These are phyloP conservation scores for Etheostoma cragini DNA, from an alignment of 2,113 vertebrate genomes.

Conservation along the genomic window DNA sequence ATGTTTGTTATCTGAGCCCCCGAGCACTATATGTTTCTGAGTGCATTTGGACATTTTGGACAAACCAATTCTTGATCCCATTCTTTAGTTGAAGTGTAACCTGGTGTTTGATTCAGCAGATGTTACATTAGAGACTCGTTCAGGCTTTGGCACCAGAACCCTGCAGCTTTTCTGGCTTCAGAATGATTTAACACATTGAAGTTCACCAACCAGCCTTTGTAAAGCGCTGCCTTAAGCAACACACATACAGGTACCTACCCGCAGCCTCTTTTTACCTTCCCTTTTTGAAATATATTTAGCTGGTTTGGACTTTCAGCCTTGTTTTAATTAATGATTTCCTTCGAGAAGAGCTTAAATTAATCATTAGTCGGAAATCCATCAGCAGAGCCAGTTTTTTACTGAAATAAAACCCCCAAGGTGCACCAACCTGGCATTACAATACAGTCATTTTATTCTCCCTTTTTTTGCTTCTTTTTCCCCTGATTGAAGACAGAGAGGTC, in stretches of 20 bases:
- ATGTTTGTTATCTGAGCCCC: background rate
- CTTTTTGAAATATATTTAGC: slow-evolving; percentile 14
- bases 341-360: slow-evolving; percentile 62
- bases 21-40: background rate
- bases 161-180: slow-evolving; percentile 24
- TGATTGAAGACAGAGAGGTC: slow-evolving; percentile 63
- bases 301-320: slow-evolving; percentile 57
- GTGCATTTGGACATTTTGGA: background rate
- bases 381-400: slow-evolving; percentile 56
- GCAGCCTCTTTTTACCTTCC: slow-evolving; percentile 1
- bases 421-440: slow-evolving; percentile 68
- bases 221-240: slow-evolving; percentile 23
- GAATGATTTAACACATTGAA: slow-evolving; percentile 33
- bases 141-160: slow-evolving; percentile 19
- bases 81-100: background rate
- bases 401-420: slow-evolving; percentile 49
- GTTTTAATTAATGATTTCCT: slow-evolving; percentile 66
- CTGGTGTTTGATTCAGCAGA: slow-evolving; percentile 25
- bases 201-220: slow-evolving; percentile 38
- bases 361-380: slow-evolving; percentile 68
- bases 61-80: background rate
- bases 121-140: background rate
- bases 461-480: slow-evolving; percentile 55
- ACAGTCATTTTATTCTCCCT: slow-evolving; percentile 44
- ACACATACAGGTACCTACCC: slow-evolving; percentile 8